These are phyloP conservation scores for Brachycybe producta DNA, from an alignment of 2,888 invertebrate genomes.

Conservation along the genomic window DNA sequence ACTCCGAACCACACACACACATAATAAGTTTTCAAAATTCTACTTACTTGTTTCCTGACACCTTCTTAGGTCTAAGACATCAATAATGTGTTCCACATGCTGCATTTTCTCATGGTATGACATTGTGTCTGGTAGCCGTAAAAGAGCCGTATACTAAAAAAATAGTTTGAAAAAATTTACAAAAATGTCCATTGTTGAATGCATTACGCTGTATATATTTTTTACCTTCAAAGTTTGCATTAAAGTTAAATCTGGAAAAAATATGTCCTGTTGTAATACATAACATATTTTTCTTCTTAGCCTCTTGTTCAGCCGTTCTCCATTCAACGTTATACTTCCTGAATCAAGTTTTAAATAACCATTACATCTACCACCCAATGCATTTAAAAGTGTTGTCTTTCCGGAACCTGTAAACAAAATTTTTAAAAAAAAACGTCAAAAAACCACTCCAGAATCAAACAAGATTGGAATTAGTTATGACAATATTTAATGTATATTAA, in stretches of 20 bases:
- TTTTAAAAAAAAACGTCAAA: too few relatives aligned
- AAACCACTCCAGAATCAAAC: too few relatives aligned
- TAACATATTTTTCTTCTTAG: constrained; percentile 65
- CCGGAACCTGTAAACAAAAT: constrained; percentile 44
- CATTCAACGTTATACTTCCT: constrained; percentile 52
- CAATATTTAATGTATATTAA: too few relatives aligned
- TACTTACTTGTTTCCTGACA: constrained; percentile 60
- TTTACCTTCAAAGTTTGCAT: constrained; percentile 55
- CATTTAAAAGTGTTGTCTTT: constrained; percentile 64
- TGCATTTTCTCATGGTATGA: constrained; percentile 57
- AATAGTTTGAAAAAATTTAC: constrained; percentile 12
- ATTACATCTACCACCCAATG: constrained; percentile 55
- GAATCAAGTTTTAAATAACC: constrained; percentile 38
- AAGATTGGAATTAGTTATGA: too few relatives aligned
- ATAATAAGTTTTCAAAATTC: neutral
- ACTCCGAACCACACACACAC: neutral
- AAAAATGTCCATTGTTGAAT: constrained; percentile 5
- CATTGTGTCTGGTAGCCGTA: constrained; percentile 55
- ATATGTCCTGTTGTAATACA: constrained; percentile 67
- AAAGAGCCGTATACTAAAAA: constrained; percentile 46
- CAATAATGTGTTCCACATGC: constrained; percentile 62
- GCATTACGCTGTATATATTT: neutral
- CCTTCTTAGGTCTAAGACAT: constrained; percentile 55
- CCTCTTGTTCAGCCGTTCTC: constrained; percentile 49
- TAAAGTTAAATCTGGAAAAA: constrained; percentile 63